Percentiles rank a stretch among this genome's conserved stretches.
phyloP scores from a whole-genome alignment of 2,888 invertebrate genomes.

The Apotomis capreana region DNA sequence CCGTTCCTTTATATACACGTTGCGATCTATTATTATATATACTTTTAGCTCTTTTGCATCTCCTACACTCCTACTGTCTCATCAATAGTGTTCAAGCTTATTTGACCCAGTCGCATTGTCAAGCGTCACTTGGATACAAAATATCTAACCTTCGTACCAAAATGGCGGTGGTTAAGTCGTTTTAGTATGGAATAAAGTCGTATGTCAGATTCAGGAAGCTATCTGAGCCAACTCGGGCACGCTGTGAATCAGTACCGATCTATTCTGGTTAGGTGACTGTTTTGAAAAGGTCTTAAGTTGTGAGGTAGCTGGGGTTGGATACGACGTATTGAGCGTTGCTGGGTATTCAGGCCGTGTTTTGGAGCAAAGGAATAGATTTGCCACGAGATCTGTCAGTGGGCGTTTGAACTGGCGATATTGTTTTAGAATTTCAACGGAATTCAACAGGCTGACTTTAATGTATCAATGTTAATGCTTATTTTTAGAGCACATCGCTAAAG shows the following conservation, averaged over 20 bases:
- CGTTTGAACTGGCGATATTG: conserved; percentile 8
- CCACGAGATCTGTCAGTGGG: conserved; percentile 9
- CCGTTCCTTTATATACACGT: conserved; percentile 31
- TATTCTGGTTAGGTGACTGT: conserved; percentile 32
- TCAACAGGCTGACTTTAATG: background rate
- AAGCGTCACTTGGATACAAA: background rate
- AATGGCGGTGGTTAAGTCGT: background rate
- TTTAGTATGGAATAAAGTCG: background rate
- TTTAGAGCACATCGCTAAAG: too few species aligned
- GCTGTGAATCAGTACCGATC: conserved; percentile 35
- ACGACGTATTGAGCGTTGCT: background rate
- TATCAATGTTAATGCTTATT: too few species aligned
- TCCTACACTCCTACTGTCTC: background rate
- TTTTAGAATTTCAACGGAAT: conserved; percentile 10
- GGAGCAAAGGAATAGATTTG: conserved; percentile 1
- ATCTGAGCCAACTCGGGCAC: conserved; percentile 36
- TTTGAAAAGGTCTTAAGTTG: background rate
- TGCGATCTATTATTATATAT: conserved; percentile 19
- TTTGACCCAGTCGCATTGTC: background rate
- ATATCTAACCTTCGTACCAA: background rate
- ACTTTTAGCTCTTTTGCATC: conserved; percentile 9
- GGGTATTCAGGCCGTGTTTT: conserved; percentile 2
- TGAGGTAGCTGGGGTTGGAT: background rate
- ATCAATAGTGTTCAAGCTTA: background rate
- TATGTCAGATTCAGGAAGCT: conserved; percentile 37